phyloP scores from a whole-genome alignment of 2,888 invertebrate species.

The Pyrgus malvae region DNA sequence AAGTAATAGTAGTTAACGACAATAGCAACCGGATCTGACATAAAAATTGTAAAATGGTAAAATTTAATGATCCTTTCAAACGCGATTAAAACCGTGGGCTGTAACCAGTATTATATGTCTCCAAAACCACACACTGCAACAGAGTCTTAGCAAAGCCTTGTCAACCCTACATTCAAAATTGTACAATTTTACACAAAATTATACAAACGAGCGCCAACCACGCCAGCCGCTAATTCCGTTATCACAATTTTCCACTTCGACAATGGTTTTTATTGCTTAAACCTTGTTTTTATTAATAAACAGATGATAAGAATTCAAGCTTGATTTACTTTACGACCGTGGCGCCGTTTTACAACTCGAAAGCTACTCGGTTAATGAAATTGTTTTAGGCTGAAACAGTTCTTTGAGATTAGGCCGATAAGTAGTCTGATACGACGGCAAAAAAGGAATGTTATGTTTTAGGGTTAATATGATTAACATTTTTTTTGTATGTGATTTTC shows the following conservation, averaged over 20 bases:
- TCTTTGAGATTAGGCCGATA: background rate
- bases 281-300: constrained; percentile 21
- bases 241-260: constrained; percentile 17
- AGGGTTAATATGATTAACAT: too few relatives aligned
- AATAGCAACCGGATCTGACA: too few relatives aligned
- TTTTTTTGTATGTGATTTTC: too few relatives aligned
- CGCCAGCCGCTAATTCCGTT: constrained; percentile 9
- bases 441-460: background rate
- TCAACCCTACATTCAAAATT: background rate
- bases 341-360: background rate
- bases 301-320: constrained; percentile 13
- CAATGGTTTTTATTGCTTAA: constrained; percentile 13
- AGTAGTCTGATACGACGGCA: background rate
- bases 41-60: too few relatives aligned
- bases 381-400: background rate
- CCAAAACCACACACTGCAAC: too few relatives aligned
- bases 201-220: background rate
- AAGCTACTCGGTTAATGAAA: background rate
- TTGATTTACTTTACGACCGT: background rate
- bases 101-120: too few relatives aligned
- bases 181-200: background rate
- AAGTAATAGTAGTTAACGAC: too few relatives aligned
- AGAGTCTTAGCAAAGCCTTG: too few relatives aligned
- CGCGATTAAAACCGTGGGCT: too few relatives aligned
- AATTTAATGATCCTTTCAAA: too few relatives aligned